Conservation (phyloP, 2,888 invertebrate genomes). For the Xanthia icteritia region DNA sequence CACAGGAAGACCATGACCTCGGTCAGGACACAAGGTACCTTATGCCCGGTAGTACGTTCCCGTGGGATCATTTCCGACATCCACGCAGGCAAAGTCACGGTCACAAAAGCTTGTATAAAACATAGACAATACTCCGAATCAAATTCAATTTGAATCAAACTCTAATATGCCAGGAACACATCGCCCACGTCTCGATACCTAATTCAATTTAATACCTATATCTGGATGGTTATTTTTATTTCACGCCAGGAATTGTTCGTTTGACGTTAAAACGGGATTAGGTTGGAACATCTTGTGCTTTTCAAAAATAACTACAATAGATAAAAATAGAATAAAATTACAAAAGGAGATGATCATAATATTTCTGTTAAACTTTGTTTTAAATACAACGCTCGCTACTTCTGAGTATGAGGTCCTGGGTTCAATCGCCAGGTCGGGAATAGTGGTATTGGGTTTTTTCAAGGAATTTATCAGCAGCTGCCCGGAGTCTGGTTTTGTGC, state of each 20-base stretch:
- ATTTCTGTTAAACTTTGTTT: neutral
- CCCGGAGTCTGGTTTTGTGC: neutral
- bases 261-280: neutral
- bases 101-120: neutral
- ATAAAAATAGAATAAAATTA: neutral
- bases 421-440: neutral
- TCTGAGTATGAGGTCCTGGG: neutral
- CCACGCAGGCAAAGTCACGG: neutral
- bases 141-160: conserved; percentile 7
- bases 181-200: conserved; percentile 3
- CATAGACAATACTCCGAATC: neutral
- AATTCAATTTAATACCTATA: conserved; percentile 16
- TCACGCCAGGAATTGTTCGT: neutral
- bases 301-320: neutral
- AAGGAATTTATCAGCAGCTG: neutral
- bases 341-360: too few relatives aligned
- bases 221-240: conserved; percentile 4
- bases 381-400: neutral
- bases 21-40: too few relatives aligned
- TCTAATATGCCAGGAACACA: conserved; percentile 9
- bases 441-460: neutral
- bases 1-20: neutral
- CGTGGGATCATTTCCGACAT: neutral
- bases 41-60: too few relatives aligned
- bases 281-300: conserved; percentile 5